Percentiles rank a stretch among this genome's conserved stretches.
These are phyloP conservation scores for Xyrichtys novacula DNA, from an alignment of 2,797 vertebrate genomes.

Conservation along the genomic window DNA sequence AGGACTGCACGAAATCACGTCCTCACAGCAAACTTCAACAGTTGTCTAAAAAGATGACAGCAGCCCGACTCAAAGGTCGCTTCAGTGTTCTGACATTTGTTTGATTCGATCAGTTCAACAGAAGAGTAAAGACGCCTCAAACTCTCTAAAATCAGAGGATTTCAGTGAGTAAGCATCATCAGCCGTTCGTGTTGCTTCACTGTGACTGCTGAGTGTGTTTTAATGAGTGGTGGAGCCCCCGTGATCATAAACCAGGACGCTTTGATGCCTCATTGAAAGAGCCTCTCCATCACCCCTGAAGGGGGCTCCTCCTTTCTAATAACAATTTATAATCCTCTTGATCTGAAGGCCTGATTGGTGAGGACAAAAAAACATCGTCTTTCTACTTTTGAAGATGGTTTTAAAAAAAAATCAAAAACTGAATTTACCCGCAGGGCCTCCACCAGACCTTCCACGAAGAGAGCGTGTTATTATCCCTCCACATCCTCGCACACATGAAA, in stretches of 20 bases:
- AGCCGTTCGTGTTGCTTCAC: slow-evolving; percentile 45
- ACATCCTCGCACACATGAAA: slow-evolving; percentile 64
- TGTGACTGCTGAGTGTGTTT: slow-evolving; percentile 75
- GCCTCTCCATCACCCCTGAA: slow-evolving; percentile 87
- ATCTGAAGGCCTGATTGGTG: slow-evolving; percentile 87
- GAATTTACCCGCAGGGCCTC: slow-evolving; percentile 87
- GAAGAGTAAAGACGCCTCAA: slow-evolving; percentile 34
- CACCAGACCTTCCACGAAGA: slow-evolving; percentile 81
- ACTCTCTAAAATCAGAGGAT: slow-evolving; percentile 22
- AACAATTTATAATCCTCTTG: slow-evolving; percentile 91
- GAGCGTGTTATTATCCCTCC: slow-evolving; percentile 82
- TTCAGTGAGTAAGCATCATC: slow-evolving; percentile 38
- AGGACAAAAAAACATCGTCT: slow-evolving; percentile 29
- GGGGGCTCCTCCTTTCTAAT: slow-evolving; percentile 88
- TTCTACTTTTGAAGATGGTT: slow-evolving; percentile 42
- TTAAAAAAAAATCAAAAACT: slow-evolving; percentile 86
- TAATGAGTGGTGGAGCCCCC: slow-evolving; percentile 85
- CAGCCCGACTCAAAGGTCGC: too few relatives aligned
- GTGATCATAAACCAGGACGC: slow-evolving; percentile 85
- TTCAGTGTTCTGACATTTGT: too few relatives aligned
- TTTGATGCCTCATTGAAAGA: slow-evolving; percentile 89
- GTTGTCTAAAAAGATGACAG: too few relatives aligned
- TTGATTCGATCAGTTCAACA: slow-evolving; percentile 6
- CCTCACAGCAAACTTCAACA: too few relatives aligned
- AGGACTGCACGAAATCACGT: too few relatives aligned